phyloP scores from a whole-genome alignment of 2,888 invertebrate genomes.

The Aphodius granarius region DNA sequence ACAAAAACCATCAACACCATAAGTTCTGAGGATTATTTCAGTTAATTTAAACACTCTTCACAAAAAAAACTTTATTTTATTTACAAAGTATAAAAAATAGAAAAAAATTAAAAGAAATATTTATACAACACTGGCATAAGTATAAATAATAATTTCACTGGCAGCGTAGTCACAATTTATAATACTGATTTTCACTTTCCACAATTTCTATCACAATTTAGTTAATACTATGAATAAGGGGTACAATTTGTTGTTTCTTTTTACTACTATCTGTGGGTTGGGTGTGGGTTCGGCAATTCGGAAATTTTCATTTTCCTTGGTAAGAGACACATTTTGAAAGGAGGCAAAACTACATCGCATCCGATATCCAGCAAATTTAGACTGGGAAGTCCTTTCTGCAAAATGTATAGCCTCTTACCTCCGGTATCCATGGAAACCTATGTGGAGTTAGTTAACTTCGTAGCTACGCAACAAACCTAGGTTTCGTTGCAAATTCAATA shows the following conservation, averaged over 20 bases:
- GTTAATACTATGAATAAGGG: neutral
- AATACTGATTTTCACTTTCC: neutral
- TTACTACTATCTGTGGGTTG: too few species aligned
- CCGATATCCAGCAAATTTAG: neutral
- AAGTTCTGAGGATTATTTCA: neutral
- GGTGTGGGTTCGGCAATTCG: too few species aligned
- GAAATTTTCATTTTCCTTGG: too few species aligned
- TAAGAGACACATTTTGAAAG: too few species aligned
- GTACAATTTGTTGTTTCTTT: too few species aligned
- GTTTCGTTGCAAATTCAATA: neutral
- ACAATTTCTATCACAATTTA: neutral
- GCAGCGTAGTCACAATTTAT: neutral
- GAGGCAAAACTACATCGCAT: neutral
- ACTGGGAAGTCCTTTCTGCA: neutral
- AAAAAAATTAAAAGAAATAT: slow-evolving; percentile 6
- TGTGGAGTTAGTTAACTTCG: neutral
- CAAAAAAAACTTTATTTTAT: slow-evolving; percentile 20
- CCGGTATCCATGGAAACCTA: neutral
- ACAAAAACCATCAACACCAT: too few species aligned
- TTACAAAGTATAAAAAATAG: slow-evolving; percentile 20
- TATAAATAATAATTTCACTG: neutral
- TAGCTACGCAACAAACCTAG: neutral
- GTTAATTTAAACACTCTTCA: neutral
- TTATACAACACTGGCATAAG: neutral
- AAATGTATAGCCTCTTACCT: neutral